Percentiles rank a stretch among this genome's conserved stretches.
Conservation (phyloP, 1,140 invertebrate genomes). For the Saccostrea cuccullata region DNA sequence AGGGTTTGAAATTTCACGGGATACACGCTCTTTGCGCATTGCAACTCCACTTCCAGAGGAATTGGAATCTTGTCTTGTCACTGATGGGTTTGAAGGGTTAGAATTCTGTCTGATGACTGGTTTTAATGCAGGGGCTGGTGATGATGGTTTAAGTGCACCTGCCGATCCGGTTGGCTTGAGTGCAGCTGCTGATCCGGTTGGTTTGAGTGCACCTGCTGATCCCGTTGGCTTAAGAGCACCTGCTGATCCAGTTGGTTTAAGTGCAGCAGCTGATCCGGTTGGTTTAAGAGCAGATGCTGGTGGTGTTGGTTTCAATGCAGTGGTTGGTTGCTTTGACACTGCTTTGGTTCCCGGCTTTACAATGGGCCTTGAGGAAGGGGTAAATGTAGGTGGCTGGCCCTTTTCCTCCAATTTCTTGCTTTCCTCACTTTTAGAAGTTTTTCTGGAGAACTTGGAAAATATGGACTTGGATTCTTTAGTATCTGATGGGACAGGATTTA, state of each 20-base stretch:
- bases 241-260: not conserved
- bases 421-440: slow-evolving; percentile 1
- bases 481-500: slow-evolving; percentile 21
- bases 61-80: slow-evolving; percentile 12
- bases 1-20: slow-evolving; percentile 56
- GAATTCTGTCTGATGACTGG: not conserved
- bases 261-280: not conserved
- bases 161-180: not conserved
- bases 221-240: not conserved
- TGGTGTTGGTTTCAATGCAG: slow-evolving; percentile 3
- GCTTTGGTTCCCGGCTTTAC: slow-evolving; percentile 43
- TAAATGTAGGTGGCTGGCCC: not conserved
- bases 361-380: slow-evolving; percentile 41
- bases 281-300: slow-evolving; percentile 3
- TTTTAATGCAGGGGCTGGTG: slow-evolving; percentile 18
- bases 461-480: slow-evolving; percentile 28
- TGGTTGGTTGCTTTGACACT: slow-evolving; percentile 13
- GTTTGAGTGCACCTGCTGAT: not conserved
- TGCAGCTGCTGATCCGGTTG: not conserved
- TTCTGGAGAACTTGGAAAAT: slow-evolving; percentile 41
- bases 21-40: slow-evolving; percentile 37
- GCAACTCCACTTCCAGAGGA: slow-evolving; percentile 13
- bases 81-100: not conserved
- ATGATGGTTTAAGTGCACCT: not conserved
- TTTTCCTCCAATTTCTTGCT: slow-evolving; percentile 1